A percentile compares a stretch with the other conserved stretches of the same genome.
Conservation (phyloP, 1,140 invertebrate genomes). For the Drosophila guanche region DNA sequence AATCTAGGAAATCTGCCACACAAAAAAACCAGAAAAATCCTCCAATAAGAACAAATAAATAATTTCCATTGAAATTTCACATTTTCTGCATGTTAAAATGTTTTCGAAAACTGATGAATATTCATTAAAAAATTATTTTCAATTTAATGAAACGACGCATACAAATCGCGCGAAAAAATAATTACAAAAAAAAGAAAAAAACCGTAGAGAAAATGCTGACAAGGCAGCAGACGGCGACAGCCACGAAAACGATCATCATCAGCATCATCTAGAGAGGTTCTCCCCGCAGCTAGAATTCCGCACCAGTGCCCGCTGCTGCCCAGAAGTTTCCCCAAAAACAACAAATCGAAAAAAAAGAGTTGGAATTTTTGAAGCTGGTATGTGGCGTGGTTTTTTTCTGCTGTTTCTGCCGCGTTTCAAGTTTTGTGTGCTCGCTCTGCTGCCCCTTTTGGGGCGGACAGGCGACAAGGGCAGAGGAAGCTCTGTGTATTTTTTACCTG, state of each 20-base stretch:
- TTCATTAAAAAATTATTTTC: constrained; percentile 40
- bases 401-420: constrained; percentile 23
- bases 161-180: constrained; percentile 25
- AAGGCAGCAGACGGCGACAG: constrained; percentile 28
- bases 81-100: too few species aligned
- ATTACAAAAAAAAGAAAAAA: constrained; percentile 12
- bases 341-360: constrained; percentile 29
- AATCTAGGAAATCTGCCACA: too few species aligned
- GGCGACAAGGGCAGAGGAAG: constrained; percentile 19
- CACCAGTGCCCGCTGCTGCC: constrained; percentile 40
- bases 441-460: constrained; percentile 1
- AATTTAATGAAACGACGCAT: constrained; percentile 36
- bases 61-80: too few species aligned
- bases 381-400: constrained; percentile 21
- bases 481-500: constrained; percentile 66
- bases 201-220: constrained; percentile 31
- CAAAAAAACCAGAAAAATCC: too few species aligned
- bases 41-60: too few species aligned
- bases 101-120: constrained; percentile 7
- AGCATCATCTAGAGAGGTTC: constrained; percentile 39
- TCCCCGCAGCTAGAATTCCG: constrained; percentile 7
- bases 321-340: constrained; percentile 28
- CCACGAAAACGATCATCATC: constrained; percentile 18
- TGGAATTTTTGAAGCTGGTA: constrained; percentile 54
- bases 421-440: constrained; percentile 26